A percentile compares a stretch with the other conserved stretches of the same genome.
Conservation (phyloP, 2,113 vertebrate species). For the Natator depressus region DNA sequence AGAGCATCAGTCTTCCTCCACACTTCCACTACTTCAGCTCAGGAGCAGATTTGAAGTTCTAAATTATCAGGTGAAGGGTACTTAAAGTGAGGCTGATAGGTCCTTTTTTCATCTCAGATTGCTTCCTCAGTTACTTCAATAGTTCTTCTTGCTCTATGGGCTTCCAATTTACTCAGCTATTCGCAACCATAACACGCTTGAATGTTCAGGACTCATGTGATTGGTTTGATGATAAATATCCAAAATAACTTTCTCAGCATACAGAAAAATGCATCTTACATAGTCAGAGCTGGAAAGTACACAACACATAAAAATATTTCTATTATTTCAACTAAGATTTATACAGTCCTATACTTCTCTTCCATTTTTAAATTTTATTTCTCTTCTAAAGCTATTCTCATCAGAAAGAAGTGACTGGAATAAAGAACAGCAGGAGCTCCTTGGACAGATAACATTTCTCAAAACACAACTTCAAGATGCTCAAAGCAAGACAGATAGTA, state of each 20-base stretch:
- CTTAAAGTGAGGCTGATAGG: not conserved
- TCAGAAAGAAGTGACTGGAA: constrained; percentile 83
- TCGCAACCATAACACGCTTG: not conserved
- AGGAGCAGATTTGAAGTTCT: not conserved
- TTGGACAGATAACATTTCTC: constrained; percentile 77
- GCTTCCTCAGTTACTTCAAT: not conserved
- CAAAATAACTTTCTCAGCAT: not conserved
- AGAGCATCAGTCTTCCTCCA: not conserved
- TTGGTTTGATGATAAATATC: not conserved
- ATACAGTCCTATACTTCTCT: not conserved
- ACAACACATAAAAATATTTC: not conserved
- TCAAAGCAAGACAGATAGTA: constrained; percentile 80
- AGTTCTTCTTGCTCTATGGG: not conserved
- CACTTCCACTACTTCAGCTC: not conserved
- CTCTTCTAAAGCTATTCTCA: constrained; percentile 82
- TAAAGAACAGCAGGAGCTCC: constrained; percentile 79
- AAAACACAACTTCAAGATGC: constrained; percentile 85
- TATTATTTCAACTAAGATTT: not conserved
- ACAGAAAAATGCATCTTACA: not conserved
- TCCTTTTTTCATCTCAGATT: not conserved
- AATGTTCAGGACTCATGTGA: not conserved
- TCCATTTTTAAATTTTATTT: not conserved
- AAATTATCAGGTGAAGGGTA: not conserved
- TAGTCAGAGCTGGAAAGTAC: not conserved
- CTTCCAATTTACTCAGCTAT: not conserved